Base-by-base conservation (phyloP, 2,797 vertebrate genomes). In the Urocyon cinereoargenteus region DNA sequence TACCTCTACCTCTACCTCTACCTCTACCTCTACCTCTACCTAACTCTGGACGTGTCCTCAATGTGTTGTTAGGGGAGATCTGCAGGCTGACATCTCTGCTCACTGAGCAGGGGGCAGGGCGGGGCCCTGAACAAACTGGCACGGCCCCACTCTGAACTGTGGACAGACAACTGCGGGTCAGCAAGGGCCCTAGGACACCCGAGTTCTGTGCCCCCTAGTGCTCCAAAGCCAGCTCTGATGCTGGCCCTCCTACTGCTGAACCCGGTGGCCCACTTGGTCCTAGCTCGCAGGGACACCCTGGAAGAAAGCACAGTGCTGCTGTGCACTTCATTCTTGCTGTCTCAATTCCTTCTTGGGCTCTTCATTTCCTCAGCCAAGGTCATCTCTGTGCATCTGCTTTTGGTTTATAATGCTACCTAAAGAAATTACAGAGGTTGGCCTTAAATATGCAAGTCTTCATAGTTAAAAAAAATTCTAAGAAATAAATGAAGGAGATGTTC, bases 221-320 rank as follows among this genome's bases (percentile, higher is more conserved):
- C 1, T 9, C 59, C 40, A 36, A 6, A n/a, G 49, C 22, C 16
- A 3, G 5, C 21, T 31, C 5, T 15, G 57, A 68, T 1, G 26
- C 22, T 0, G 3, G 26, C 22, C 66, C 11, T 45, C 2, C 0
- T 0, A 10, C 3, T 53, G 57, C 15, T 1, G 28, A 45, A 34
- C 22, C 16, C 15, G 14, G 68, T 1, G 3, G 18, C 11, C 40
- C 12, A 36, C 57, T 31, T 1, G 15, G 62, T 55, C 4, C 49
- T 51, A 3, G 9, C 36, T 16, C 40, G 7, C 0, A 0, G 28
- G 31, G 40, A 59, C 4, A 2, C 10, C 57, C 36, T 28, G 31
- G 40, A 53, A 87, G 87, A 64, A 19, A 36, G 24, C 28, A 19
- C 28, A 1, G 31, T 4, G 1, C 0, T 12, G 26, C 1, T 36